Evolutionary conservation across 1,140 invertebrate species (phyloP).

Genomic region (Scaptodrosophila lebanonensis): DNA sequence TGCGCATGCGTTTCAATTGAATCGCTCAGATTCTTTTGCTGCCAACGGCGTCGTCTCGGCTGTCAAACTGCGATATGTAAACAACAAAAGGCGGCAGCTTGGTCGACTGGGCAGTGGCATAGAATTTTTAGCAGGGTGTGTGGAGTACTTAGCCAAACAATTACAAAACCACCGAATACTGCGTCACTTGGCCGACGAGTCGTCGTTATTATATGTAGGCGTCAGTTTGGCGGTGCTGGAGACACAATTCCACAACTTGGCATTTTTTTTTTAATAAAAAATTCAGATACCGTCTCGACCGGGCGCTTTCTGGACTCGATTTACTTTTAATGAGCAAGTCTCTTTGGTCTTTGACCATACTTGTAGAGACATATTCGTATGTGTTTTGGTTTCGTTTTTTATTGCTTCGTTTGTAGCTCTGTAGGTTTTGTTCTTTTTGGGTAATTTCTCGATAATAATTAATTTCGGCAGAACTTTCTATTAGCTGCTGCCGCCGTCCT

Average conservation of each 20-base stretch:
- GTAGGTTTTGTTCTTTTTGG: conserved; percentile 31
- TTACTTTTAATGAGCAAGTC: conserved; percentile 65
- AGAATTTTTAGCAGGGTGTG: conserved; percentile 62
- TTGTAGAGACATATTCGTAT: conserved; percentile 20
- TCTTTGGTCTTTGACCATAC: conserved; percentile 28
- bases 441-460: conserved; percentile 65
- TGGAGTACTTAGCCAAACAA: conserved; percentile 36
- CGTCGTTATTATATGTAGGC: conserved; percentile 13
- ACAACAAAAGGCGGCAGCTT: conserved; percentile 41
- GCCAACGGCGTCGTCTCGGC: conserved; percentile 30
- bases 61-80: too few species aligned
- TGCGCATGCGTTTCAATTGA: conserved; percentile 44
- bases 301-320: conserved; percentile 59
- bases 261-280: conserved; percentile 37
- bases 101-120: conserved; percentile 70
- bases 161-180: conserved; percentile 46
- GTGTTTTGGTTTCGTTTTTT: conserved; percentile 28
- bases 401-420: conserved; percentile 19
- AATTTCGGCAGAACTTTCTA: conserved; percentile 68
- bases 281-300: conserved; percentile 48
- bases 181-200: conserved; percentile 56
- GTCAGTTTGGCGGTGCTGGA: too few species aligned
- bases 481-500: conserved; percentile 44
- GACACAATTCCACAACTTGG: too few species aligned
- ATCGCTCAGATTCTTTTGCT: conserved; percentile 27